Conservation (phyloP, 2,113 vertebrate species). For the Eublepharis macularius region DNA sequence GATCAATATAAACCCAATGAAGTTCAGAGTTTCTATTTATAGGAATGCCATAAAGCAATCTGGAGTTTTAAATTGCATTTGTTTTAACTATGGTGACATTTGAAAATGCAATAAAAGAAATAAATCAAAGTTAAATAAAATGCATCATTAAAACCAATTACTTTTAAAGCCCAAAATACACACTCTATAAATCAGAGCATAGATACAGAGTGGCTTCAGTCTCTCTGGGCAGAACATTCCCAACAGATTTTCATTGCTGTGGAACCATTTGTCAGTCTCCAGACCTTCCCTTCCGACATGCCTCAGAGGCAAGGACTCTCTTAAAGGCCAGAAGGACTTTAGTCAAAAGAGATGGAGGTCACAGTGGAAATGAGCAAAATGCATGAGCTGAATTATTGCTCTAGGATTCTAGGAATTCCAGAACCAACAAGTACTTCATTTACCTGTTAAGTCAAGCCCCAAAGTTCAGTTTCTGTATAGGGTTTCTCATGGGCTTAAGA, state of each 20-base stretch:
- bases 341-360: neutral
- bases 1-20: conserved; percentile 48
- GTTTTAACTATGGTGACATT: conserved; percentile 42
- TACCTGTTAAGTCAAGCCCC: too few relatives aligned
- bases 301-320: too few relatives aligned
- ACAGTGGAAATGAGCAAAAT: neutral
- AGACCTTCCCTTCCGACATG: too few relatives aligned
- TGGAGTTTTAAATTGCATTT: conserved; percentile 37
- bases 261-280: conserved; percentile 14
- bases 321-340: too few relatives aligned
- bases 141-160: conserved; percentile 31
- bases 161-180: conserved; percentile 43
- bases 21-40: conserved; percentile 48
- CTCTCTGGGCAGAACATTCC: neutral
- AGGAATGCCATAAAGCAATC: conserved; percentile 38
- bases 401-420: too few relatives aligned
- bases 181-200: conserved; percentile 19
- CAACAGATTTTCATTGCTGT: neutral
- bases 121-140: conserved; percentile 21
- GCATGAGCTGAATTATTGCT: too few relatives aligned
- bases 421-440: too few relatives aligned
- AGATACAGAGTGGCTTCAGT: neutral
- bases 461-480: too few relatives aligned
- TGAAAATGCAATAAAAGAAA: conserved; percentile 35
- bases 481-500: neutral